Evolutionary conservation across 2,797 vertebrate species (phyloP).

Genomic region (Emydoidea blandingii): DNA sequence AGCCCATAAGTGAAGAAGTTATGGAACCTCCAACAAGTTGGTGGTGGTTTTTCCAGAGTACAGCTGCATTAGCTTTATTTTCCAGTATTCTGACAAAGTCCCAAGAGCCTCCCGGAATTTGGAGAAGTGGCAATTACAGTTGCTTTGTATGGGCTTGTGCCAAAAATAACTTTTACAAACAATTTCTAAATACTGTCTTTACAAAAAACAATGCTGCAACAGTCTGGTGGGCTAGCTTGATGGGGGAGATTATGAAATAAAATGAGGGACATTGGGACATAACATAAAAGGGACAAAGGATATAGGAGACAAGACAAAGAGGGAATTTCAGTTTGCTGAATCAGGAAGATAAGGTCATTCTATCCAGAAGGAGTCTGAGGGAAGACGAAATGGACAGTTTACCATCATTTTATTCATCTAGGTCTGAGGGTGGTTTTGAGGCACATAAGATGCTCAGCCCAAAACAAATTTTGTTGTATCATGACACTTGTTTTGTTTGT

Average conservation of each 20-base stretch:
- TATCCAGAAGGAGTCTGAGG: background rate
- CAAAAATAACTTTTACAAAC: slow-evolving; percentile 54
- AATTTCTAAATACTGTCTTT: slow-evolving; percentile 53
- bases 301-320: background rate
- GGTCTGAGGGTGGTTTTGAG: background rate
- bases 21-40: background rate
- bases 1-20: fast-evolving
- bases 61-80: background rate
- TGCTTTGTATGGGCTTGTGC: background rate
- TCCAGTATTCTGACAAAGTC: slow-evolving; percentile 32
- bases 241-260: slow-evolving; percentile 38
- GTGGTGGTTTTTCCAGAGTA: background rate
- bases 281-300: background rate
- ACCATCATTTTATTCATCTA: background rate
- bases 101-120: slow-evolving; percentile 47
- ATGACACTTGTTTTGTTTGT: background rate
- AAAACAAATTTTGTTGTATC: background rate
- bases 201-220: slow-evolving; percentile 29
- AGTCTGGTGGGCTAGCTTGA: slow-evolving; percentile 7
- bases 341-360: background rate
- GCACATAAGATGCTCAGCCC: background rate
- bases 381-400: background rate
- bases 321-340: background rate
- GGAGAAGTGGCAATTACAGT: slow-evolving; percentile 33
- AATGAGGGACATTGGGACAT: slow-evolving; percentile 1